Base-by-base conservation (phyloP, 1,140 invertebrate genomes). In the Drosophila quadrilineata region DNA sequence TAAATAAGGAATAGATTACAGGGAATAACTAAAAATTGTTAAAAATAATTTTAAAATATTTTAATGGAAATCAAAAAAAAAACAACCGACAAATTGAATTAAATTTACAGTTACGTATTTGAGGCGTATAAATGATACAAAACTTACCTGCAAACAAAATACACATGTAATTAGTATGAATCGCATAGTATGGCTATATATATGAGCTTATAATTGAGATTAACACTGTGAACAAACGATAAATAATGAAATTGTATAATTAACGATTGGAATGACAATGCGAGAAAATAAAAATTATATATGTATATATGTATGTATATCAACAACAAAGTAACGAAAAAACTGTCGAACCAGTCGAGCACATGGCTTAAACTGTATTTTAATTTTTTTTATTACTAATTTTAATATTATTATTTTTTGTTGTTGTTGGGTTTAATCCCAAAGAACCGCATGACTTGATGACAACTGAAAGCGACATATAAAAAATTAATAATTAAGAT, bases 391-490 rank as follows among this genome's bases (percentile, higher is more conserved):
- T n/a, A n/a, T n/a, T n/a, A n/a, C n/a, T n/a, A n/a, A n/a, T n/a
- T n/a, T n/a, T n/a, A n/a, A n/a, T n/a, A n/a, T n/a, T n/a, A n/a
- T n/a, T n/a, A n/a, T n/a, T n/a, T n/a, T n/a, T n/a, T n/a, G n/a
- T n/a, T n/a, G n/a, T 53, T 59, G 46, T 53, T 66, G 28, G 29
- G 16, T 59, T 59, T 46, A 31, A 64, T 28, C 52, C n/a, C 63
- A 52, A 64, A 53, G 52, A 57, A 58, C 28, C 66, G 60, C 66
- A 69, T 69, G 66, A 69, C 66, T 69, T 29, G 60, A 48, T 58
- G 52, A 9, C 46, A 36, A 21, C 26, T 49, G 10, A 48, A 26
- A 46, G 41, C 57, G n/a, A 33, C 2, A 36, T 24, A 14, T 16
- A 12, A 43, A 21, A 63, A 56, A 48, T 28, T 2, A n/a, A 41